Conservation (phyloP, 2,888 invertebrate genomes). For the Pandemis heparana region DNA sequence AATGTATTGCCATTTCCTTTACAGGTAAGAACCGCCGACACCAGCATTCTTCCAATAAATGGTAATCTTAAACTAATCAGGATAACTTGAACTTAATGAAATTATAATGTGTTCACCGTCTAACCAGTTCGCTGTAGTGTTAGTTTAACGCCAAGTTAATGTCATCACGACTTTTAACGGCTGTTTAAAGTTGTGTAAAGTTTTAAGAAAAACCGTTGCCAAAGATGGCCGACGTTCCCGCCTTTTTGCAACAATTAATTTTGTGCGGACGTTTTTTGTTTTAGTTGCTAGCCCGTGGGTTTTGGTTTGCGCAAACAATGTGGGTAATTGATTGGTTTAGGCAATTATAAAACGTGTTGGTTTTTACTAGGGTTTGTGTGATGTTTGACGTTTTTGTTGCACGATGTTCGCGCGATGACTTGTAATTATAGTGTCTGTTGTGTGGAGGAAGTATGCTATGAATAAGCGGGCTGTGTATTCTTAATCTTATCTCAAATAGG, state of each 20-base stretch:
- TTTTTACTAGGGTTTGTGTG: constrained; percentile 2
- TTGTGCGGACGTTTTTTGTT: constrained; percentile 12
- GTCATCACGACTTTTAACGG: constrained; percentile 18
- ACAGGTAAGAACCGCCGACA: constrained; percentile 29
- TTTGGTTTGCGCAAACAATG: constrained; percentile 12
- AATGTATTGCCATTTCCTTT: constrained; percentile 21
- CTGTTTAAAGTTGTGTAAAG: constrained; percentile 17
- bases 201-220: constrained; percentile 23
- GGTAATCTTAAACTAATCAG: constrained; percentile 7
- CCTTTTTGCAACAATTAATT: constrained; percentile 8
- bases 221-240: constrained; percentile 20
- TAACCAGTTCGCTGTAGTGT: constrained; percentile 13
- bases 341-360: constrained; percentile 21
- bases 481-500: neutral
- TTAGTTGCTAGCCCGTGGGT: constrained; percentile 1
- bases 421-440: neutral
- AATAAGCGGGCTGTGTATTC: neutral
- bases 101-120: constrained; percentile 1
- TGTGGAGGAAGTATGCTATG: neutral
- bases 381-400: neutral
- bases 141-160: constrained; percentile 18
- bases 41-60: constrained; percentile 5
- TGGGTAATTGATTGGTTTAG: constrained; percentile 21
- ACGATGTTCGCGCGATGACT: neutral
- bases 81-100: neutral